A percentile compares a stretch with the other conserved stretches of the same genome.
Conservation (phyloP, 2,797 vertebrate genomes). For the Artibeus lituratus region DNA sequence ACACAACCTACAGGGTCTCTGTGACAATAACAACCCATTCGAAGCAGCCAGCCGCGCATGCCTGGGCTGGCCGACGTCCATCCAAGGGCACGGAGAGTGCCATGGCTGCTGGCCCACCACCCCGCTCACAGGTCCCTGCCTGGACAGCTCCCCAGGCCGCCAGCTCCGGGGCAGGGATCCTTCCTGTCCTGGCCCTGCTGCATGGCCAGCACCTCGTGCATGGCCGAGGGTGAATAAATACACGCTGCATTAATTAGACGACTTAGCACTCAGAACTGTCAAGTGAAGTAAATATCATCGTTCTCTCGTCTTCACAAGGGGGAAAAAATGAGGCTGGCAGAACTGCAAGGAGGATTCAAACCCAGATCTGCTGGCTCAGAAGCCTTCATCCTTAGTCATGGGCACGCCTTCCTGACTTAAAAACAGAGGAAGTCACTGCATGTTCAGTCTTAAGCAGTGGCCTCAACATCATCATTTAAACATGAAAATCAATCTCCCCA, state of each 20-base stretch:
- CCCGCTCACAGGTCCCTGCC: neutral
- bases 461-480: neutral
- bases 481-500: neutral
- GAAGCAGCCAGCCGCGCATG: fast-evolving
- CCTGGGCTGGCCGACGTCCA: neutral
- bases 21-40: neutral
- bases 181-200: fast-evolving
- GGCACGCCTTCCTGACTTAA: neutral
- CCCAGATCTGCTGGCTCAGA: neutral
- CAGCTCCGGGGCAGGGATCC: neutral
- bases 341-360: neutral
- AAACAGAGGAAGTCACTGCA: neutral
- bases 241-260: fast-evolving
- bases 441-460: neutral
- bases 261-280: neutral
- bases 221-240: fast-evolving
- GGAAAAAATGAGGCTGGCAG: neutral
- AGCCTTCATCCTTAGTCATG: neutral
- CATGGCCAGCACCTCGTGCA: neutral
- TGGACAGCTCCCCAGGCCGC: too few relatives aligned
- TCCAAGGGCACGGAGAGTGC: fast-evolving
- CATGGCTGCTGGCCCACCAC: neutral
- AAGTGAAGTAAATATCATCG: fast-evolving
- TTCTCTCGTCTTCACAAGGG: neutral
- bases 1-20: neutral